Base-by-base conservation (phyloP, 2,888 invertebrate species). In the Lathronympha strigana region DNA sequence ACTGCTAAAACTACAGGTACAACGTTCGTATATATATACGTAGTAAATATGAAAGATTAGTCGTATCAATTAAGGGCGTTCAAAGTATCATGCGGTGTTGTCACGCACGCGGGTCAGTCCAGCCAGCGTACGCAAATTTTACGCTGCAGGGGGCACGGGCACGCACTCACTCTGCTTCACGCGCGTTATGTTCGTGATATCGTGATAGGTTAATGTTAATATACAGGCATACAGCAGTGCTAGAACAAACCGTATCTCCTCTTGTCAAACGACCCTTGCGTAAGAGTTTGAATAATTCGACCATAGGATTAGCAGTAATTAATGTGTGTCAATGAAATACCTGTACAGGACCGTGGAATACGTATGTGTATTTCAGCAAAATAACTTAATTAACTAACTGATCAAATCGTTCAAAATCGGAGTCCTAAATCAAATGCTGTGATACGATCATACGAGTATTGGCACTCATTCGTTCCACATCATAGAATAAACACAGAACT, bases 101-200 rank as follows among this genome's bases (percentile, higher is more conserved):
- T 54, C 38, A 54, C 43, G 28, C 43, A 54, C 54, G 54, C 54
- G 17, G 25, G 54, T 15, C 40, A 40, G 25, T 21, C n/a, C 51
- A 53, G 51, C 25, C 17, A 40, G 25, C 38, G 25, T 40, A 38
- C 54, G 25, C 38, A 40, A 25, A 55, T 40, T 25, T 40, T 25
- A 40, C 25, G 40, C 25, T 40, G 54, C 40, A 33, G 19, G 21
- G 23, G 31, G 15, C 23, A 54, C 23, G 19, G 33, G 25, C 25
- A 55, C 40, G 36, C 25, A 40, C 40, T 25, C 25, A 40, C 40
- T 25, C 38, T 25, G 25, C 6, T 36, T 15, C 38, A 54, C 17
- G n/a, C 21, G 33, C 21, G 17, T 21, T 38, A 54, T 54, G 19
- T 15, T 54, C 38, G 54, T 38, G 38, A 40, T 54, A 15, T 17